A percentile compares a stretch with the other conserved stretches of the same genome.
Conservation (phyloP, 2,113 vertebrate species). For the Dolichotis patagonum region DNA sequence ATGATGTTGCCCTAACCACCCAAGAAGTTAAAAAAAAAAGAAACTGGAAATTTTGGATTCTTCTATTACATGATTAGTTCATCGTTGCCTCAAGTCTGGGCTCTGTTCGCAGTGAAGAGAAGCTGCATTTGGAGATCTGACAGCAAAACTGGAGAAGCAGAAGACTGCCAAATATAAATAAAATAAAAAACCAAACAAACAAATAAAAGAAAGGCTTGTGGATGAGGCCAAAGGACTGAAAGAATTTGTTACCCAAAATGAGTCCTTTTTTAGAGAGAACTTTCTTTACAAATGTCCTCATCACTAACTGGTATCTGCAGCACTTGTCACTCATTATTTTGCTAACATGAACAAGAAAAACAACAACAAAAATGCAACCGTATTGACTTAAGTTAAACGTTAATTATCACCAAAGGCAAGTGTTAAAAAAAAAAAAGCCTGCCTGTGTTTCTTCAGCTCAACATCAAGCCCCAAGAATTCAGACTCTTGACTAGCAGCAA, state of each 20-base stretch:
- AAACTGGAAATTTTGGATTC: constrained; percentile 76
- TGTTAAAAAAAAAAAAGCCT: background rate
- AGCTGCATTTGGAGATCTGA: background rate
- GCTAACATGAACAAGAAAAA: background rate
- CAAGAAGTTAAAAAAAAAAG: constrained; percentile 70
- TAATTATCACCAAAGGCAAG: constrained; percentile 11
- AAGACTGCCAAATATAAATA: background rate
- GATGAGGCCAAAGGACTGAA: background rate
- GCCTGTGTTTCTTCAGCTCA: background rate
- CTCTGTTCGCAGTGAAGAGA: background rate
- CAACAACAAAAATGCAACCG: background rate
- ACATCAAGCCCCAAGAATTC: background rate
- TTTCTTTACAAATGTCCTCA: background rate
- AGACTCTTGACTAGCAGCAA: background rate
- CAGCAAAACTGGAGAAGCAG: background rate
- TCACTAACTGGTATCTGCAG: background rate
- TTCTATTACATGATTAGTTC: constrained; percentile 72
- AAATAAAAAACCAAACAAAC: background rate
- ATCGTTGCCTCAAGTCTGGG: constrained; percentile 30
- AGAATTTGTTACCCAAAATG: background rate
- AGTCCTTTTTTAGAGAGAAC: background rate
- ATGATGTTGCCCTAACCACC: constrained; percentile 74
- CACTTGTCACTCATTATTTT: background rate
- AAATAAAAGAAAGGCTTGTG: background rate
- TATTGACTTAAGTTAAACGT: background rate